Evolutionary conservation across 2,888 invertebrate species (phyloP).

Genomic region (Watsonalla binaria): DNA sequence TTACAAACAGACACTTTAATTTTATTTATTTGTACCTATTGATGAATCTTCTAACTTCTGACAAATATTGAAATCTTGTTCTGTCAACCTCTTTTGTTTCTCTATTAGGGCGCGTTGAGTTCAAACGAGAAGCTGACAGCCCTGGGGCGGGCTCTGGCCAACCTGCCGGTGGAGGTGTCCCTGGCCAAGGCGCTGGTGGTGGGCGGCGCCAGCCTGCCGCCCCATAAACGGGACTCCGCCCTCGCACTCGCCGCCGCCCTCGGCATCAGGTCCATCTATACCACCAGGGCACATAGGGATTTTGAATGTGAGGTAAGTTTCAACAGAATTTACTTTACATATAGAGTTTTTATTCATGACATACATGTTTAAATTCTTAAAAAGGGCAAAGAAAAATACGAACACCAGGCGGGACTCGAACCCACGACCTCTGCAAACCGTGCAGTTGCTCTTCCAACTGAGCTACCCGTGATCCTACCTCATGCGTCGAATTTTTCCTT

Average conservation of each 20-base stretch:
- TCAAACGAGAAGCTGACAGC: slow-evolving; percentile 86
- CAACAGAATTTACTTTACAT: too few species aligned
- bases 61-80: too few species aligned
- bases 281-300: slow-evolving; percentile 92
- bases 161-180: slow-evolving; percentile 95
- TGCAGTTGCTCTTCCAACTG: too few species aligned
- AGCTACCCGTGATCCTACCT: too few species aligned
- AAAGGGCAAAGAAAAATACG: too few species aligned
- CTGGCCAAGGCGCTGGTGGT: slow-evolving; percentile 97
- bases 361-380: too few species aligned
- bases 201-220: slow-evolving; percentile 92
- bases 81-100: too few species aligned
- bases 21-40: neutral
- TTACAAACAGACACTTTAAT: slow-evolving; percentile 40
- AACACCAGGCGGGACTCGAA: too few species aligned
- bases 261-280: slow-evolving; percentile 95
- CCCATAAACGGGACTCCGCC: slow-evolving; percentile 84
- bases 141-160: slow-evolving; percentile 91
- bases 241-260: slow-evolving; percentile 94
- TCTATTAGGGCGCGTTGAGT: neutral
- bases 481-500: too few species aligned
- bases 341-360: too few species aligned
- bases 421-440: too few species aligned
- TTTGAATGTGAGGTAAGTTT: slow-evolving; percentile 86
- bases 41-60: too few species aligned